A percentile compares a stretch with the other conserved stretches of the same genome.
These are phyloP conservation scores for Exocentrus adspersus DNA, from an alignment of 2,888 invertebrate genomes.

Conservation along the genomic window DNA sequence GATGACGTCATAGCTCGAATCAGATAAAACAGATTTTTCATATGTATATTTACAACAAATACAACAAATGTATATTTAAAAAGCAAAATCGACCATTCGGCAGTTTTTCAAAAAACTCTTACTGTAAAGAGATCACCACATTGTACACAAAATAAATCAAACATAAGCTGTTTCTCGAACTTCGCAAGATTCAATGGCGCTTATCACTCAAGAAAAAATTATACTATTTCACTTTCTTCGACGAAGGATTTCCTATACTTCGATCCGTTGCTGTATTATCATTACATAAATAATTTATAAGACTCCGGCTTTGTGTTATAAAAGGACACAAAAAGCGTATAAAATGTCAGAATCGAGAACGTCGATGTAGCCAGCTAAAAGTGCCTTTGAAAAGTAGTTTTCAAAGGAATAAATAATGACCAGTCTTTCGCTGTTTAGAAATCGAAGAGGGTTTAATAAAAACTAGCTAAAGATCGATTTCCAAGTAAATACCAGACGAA, in stretches of 20 bases:
- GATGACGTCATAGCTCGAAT: no score
- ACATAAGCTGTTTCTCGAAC: no score
- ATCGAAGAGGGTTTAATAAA: background rate
- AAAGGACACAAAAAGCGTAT: background rate
- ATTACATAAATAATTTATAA: background rate
- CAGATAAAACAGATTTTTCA: no score
- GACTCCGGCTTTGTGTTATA: background rate
- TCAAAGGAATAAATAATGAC: slow-evolving; percentile 1
- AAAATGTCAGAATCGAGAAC: background rate
- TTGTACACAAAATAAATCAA: no score
- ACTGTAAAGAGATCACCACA: no score
- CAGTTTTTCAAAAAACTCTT: no score
- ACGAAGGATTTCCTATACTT: background rate
- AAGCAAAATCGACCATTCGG: no score
- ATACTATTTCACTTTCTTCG: background rate
- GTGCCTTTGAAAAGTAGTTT: background rate
- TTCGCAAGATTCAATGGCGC: no score
- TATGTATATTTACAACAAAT: no score
- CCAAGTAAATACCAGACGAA: background rate
- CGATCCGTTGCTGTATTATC: background rate
- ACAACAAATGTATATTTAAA: no score
- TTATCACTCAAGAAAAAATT: background rate
- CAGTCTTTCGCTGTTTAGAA: background rate
- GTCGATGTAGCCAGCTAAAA: background rate
- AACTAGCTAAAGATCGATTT: background rate